Conservation (phyloP, 2,113 vertebrate genomes). For the Syrmaticus mikado region DNA sequence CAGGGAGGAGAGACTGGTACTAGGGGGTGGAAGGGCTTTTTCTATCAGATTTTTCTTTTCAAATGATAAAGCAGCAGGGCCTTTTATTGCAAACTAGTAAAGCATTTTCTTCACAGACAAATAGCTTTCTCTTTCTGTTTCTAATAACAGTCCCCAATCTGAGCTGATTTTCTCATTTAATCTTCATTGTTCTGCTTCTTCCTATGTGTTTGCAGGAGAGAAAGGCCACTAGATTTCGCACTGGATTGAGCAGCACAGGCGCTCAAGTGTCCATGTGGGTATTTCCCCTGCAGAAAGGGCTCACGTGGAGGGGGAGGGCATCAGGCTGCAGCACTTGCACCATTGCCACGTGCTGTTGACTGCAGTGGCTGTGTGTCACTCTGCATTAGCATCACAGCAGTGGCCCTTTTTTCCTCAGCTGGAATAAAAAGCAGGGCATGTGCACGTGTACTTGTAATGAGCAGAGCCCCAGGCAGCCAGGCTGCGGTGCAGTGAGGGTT, state of each 20-base stretch:
- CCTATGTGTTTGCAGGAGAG: background rate
- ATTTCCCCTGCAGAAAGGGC: background rate
- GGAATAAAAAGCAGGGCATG: background rate
- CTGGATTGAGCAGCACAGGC: background rate
- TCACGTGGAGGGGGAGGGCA: fast-evolving
- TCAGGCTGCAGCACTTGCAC: background rate
- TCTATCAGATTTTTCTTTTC: background rate
- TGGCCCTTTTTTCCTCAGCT: background rate
- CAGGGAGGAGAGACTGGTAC: background rate
- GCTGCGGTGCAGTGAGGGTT: background rate
- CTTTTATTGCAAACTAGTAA: background rate
- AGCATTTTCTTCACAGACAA: background rate
- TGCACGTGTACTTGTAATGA: background rate
- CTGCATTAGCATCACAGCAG: fast-evolving
- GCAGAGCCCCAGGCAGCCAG: background rate
- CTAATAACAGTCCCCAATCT: background rate
- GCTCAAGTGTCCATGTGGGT: background rate
- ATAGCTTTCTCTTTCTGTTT: background rate
- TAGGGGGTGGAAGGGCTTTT: background rate
- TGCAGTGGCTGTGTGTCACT: background rate
- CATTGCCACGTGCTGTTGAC: background rate
- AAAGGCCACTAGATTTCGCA: background rate
- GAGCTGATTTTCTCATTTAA: background rate
- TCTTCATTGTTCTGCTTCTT: background rate
- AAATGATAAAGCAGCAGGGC: background rate